phyloP scores from a whole-genome alignment of 2,797 vertebrate species.

The Rhyacichthys aspro region DNA sequence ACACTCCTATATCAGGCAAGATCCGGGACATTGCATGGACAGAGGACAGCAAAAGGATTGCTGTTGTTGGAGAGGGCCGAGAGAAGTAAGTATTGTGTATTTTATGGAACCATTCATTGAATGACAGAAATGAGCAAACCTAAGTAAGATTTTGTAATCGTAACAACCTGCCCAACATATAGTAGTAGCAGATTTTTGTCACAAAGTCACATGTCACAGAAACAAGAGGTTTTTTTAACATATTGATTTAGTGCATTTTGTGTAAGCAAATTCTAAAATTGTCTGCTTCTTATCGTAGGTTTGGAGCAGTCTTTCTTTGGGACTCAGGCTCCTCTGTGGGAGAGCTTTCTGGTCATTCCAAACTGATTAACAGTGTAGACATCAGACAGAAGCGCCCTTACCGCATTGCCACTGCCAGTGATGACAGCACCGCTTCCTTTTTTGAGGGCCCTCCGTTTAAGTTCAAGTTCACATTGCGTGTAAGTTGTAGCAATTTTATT shows the following conservation, averaged over 20 bases:
- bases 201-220: no score
- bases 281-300: conserved; percentile 75
- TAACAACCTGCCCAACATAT: no score
- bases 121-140: no score
- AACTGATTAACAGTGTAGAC: conserved; percentile 93
- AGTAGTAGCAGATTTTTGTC: no score
- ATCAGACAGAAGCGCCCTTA: conserved; percentile 91
- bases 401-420: conserved; percentile 87
- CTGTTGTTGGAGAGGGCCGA: conserved; percentile 92
- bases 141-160: no score
- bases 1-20: conserved; percentile 90
- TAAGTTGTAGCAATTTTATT: conserved; percentile 70
- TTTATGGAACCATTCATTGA: neutral
- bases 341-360: conserved; percentile 88
- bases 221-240: no score
- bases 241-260: no score
- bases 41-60: conserved; percentile 94
- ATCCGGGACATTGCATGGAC: conserved; percentile 98
- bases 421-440: conserved; percentile 87
- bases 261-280: neutral
- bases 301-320: conserved; percentile 93
- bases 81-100: conserved; percentile 87
- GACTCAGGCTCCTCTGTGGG: conserved; percentile 94
- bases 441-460: conserved; percentile 95
- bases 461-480: conserved; percentile 89